Evolutionary conservation across 53 echinoderm and acorn worm species (phyloP).

Genomic region (Hippasteria phrygiana): DNA sequence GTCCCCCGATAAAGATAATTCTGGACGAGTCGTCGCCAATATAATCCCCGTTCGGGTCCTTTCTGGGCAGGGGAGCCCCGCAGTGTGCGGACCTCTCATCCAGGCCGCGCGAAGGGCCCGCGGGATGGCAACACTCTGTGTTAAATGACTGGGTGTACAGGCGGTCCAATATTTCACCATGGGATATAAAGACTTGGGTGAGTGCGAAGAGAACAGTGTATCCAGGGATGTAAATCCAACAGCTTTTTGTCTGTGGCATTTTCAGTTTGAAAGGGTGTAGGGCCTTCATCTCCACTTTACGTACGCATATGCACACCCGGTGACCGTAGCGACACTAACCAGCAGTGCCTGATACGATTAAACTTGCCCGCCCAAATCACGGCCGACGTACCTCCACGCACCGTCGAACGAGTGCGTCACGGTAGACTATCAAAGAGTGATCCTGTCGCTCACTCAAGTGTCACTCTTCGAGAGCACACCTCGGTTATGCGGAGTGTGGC

Average conservation of each 20-base stretch:
- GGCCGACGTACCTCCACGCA: neutral
- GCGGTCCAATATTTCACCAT: constrained; percentile 19
- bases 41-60: constrained; percentile 33
- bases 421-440: neutral
- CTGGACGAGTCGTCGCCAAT: constrained; percentile 42
- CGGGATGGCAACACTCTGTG: neutral
- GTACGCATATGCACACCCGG: neutral
- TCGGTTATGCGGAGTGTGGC: neutral
- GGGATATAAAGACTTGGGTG: neutral
- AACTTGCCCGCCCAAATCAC: neutral
- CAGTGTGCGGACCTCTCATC: constrained; percentile 36
- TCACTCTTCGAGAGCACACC: constrained; percentile 20
- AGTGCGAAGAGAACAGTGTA: constrained; percentile 4
- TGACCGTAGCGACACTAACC: neutral
- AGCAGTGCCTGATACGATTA: neutral
- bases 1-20: constrained; percentile 89
- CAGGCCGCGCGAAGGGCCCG: constrained; percentile 9
- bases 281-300: neutral
- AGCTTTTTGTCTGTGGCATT: constrained; percentile 18
- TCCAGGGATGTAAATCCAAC: neutral
- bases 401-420: neutral
- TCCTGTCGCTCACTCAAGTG: constrained; percentile 5
- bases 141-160: neutral
- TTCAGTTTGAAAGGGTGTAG: neutral
- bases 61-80: neutral